phyloP scores from a whole-genome alignment of 2,113 vertebrate genomes.

The Odocoileus virginianus region DNA sequence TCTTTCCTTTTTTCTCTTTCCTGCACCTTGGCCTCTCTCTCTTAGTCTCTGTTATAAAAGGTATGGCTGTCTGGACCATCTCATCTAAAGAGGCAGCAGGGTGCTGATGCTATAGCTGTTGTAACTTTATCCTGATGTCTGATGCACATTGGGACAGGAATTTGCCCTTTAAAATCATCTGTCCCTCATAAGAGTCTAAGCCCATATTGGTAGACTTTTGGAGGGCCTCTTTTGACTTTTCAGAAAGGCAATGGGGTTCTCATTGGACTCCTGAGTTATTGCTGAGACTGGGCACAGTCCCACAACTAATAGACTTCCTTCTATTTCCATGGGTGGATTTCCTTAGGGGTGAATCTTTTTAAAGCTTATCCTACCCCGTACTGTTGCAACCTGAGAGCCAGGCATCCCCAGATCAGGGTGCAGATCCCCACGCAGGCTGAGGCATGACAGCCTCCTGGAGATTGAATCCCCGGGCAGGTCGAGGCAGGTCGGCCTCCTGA shows the following conservation, averaged over 20 bases:
- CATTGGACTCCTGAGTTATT: background rate
- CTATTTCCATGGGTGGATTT: background rate
- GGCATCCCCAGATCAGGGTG: accelerated
- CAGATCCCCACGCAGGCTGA: background rate
- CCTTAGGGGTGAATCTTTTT: background rate
- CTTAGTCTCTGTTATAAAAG: background rate
- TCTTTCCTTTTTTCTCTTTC: background rate
- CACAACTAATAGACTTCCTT: background rate
- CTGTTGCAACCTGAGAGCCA: background rate
- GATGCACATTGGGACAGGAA: background rate
- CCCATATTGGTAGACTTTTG: background rate
- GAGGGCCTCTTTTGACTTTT: background rate
- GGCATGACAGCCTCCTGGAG: background rate
- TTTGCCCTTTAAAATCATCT: background rate
- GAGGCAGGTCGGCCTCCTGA: background rate
- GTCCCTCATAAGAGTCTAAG: background rate
- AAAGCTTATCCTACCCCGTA: background rate
- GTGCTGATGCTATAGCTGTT: background rate
- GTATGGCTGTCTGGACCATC: background rate
- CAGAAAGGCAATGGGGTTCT: background rate
- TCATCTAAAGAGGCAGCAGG: background rate
- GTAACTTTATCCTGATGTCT: background rate
- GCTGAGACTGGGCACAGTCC: background rate
- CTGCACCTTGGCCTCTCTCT: background rate
- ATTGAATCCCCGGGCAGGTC: background rate